Evolutionary conservation across 1,140 invertebrate genomes (phyloP), one percentile per base, ranked within the genome.

Genomic region (Maconellicoccus hirsutus): DNA sequence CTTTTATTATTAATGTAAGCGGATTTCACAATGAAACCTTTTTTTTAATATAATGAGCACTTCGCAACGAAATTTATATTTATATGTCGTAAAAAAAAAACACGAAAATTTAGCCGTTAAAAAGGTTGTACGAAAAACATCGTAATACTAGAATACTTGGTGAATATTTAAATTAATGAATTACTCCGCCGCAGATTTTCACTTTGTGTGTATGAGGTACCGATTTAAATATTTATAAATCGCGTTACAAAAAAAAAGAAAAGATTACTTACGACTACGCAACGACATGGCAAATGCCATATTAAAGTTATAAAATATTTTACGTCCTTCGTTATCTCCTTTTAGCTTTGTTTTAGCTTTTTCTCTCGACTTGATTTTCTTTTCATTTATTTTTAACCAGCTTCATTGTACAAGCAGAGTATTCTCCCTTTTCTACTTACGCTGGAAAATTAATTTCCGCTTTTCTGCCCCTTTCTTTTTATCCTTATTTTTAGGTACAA

Each of bases 141-240:
- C n/a, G 42, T 3, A 52, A 52, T 16, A 52, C 2, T 19, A 3
- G 42, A 14, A 52, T 52, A 16, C 12, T 52, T 52, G 3, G 42
- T 52, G 16, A 52, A 52, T 52, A 52, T 52, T 52, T 52, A 52
- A 52, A 14, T 14, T 52, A 52, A 52, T 52, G 42, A 52, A 52
- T 52, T 52, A 52, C 42, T 52, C n/a, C 2, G 16, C 29, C 4
- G 16, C 2, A 52, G 42, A 3, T 52, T 52, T 52, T 16, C 12
- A 52, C 42, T 52, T 52, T 52, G 42, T 52, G n/a, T 52, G 42
- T 52, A 16, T 8, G 10, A 14, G 2, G 42, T 14, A 52, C 42
- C 29, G 29, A 52, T 52, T 52, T 52, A 52, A 52, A 52, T 52
- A 52, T 52, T 52, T 52, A 52, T 52, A 52, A n/a, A 52, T 52